Evolutionary conservation across 1,140 invertebrate genomes (phyloP), one percentile per base, ranked within the genome.

Genomic region (Heliconius eleuchia): DNA sequence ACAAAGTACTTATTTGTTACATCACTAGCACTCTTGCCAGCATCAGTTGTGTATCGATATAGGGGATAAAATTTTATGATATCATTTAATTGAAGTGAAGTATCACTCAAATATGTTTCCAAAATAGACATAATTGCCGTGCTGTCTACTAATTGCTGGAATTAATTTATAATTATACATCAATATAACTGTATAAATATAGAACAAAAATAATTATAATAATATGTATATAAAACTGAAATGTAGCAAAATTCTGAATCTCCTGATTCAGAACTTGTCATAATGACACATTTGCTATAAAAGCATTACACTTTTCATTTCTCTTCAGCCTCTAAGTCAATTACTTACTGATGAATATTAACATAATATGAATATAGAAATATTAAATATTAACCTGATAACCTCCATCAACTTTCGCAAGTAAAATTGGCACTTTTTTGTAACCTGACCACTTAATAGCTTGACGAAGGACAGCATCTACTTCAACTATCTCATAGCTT

Each of bases 401-500:
- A 39, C 97, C 97, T 82, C 96, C 95, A 77, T 96, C 94, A 34
- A 96, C 96, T 92, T 98, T 96, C 9, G 97, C 96, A 52, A 99
- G 91, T n/a, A 99, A 88, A 88, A 99, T 98, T 1, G 99, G 99
- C 52, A 99, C 99, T 96, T 99, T 99, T 89, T 97, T 98, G 85
- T 99, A 99, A 2, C 96, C 89, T 0, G 98, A 98, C 98, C 99
- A 99, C 90, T 97, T 98, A 50, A 99, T 97, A 89, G 99, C 97
- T 85, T 97, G 97, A 52, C 98, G 95, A 0, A 99, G 95, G 3
- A 99, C 98, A 46, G 98, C 98, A 95, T 99, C 98, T 0, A 99
- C 99, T 96, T 99, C 99, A 19, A 99, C 97, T 19, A 99, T 96
- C 88, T 99, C 97, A 94, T 99, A 99, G 1, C 98, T 98, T 74